These are phyloP conservation scores for Brevimyrus niger DNA, from an alignment of 2,113 vertebrate species.

Conservation along the genomic window DNA sequence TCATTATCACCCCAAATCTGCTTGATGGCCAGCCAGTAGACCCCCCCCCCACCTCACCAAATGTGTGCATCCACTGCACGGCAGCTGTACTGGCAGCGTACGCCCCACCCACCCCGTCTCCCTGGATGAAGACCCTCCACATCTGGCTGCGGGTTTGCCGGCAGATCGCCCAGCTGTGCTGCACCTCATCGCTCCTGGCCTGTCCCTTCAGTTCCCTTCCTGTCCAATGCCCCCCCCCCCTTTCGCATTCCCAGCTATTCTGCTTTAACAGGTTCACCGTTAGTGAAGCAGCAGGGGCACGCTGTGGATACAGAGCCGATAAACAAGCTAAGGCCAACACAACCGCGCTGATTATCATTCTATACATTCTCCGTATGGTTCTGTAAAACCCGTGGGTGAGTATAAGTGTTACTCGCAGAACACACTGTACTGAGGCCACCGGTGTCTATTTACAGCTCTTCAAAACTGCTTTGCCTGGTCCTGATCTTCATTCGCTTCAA, in stretches of 20 bases:
- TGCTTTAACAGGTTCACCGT: neutral
- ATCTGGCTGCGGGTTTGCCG: neutral
- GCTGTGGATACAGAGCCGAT: neutral
- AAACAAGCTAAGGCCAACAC: neutral
- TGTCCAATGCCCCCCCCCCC: neutral
- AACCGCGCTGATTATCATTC: neutral
- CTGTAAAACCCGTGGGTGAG: neutral
- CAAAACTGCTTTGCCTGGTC: neutral
- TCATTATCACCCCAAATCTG: neutral
- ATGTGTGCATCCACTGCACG: neutral
- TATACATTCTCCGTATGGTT: neutral
- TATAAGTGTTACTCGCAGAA: neutral
- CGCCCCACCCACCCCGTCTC: neutral
- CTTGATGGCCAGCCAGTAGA: neutral
- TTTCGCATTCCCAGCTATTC: neutral
- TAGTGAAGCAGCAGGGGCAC: neutral
- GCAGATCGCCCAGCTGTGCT: neutral
- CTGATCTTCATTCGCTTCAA: neutral
- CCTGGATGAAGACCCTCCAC: neutral
- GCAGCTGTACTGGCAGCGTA: neutral
- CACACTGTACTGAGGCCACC: neutral
- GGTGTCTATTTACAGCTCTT: neutral
- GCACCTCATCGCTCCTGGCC: neutral
- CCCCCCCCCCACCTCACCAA: neutral
- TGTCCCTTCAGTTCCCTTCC: slow-evolving; percentile 1